Conservation (phyloP, 2,113 vertebrate species). For the Daphoenositta chrysoptera region DNA sequence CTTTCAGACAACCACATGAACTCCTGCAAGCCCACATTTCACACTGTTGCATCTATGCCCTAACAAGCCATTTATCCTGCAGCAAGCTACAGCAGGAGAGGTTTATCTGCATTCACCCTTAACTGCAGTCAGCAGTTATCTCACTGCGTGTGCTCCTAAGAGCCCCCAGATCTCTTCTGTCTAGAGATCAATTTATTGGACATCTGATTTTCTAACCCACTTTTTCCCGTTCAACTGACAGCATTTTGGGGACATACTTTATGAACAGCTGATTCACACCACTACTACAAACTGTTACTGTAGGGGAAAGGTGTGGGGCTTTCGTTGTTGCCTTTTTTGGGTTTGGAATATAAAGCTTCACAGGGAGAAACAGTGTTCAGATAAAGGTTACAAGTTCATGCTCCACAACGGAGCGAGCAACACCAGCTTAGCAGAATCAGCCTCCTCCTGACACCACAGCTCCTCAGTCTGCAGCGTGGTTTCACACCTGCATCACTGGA, state of each 20-base stretch:
- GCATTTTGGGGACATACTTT: neutral
- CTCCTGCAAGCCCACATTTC: neutral
- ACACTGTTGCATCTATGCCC: neutral
- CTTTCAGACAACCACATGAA: neutral
- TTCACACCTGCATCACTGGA: neutral
- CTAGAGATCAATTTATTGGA: neutral
- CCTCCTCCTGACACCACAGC: neutral
- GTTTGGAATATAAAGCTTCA: neutral
- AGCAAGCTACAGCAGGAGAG: neutral
- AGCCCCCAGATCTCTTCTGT: neutral
- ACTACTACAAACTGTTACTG: neutral
- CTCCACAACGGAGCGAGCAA: neutral
- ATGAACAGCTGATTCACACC: neutral
- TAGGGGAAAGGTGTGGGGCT: neutral
- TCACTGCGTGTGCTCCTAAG: fast-evolving
- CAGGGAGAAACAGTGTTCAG: neutral
- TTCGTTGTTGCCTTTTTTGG: fast-evolving
- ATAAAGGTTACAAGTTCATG: neutral
- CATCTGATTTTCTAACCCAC: neutral
- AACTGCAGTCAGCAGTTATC: neutral
- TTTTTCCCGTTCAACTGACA: neutral
- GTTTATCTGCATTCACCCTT: neutral
- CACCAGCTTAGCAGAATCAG: neutral
- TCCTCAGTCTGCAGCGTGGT: neutral
- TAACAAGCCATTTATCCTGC: neutral